Evolutionary conservation across 1,140 invertebrate species (phyloP).

Genomic region (Drosophila hydei): DNA sequence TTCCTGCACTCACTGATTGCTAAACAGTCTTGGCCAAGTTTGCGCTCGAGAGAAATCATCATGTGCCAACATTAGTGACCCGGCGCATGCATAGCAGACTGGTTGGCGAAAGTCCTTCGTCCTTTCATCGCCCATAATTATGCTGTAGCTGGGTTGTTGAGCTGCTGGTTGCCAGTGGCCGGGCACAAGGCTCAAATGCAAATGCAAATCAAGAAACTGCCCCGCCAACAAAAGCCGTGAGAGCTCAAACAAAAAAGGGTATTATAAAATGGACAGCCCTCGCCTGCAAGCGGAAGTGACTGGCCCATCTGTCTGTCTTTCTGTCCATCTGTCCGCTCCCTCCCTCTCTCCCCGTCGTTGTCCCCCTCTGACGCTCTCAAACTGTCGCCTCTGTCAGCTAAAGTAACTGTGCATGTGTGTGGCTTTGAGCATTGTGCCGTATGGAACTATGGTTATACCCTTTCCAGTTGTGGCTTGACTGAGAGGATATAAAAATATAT

Average conservation of each 20-base stretch:
- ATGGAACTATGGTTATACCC: constrained; percentile 28
- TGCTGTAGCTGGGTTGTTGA: constrained; percentile 32
- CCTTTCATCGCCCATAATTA: constrained; percentile 45
- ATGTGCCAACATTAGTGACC: constrained; percentile 49
- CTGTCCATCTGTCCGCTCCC: constrained; percentile 23
- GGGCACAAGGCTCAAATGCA: constrained; percentile 48
- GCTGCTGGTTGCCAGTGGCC: constrained; percentile 2
- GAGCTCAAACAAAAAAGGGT: constrained; percentile 51
- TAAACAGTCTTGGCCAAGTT: constrained; percentile 33
- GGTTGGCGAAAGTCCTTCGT: constrained; percentile 13
- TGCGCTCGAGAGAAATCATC: constrained; percentile 38
- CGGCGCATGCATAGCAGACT: constrained; percentile 36
- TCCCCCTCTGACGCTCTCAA: neutral
- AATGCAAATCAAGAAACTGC: constrained; percentile 63
- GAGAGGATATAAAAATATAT: neutral
- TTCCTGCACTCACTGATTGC: constrained; percentile 34
- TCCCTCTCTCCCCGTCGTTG: constrained; percentile 21
- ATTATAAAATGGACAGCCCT: constrained; percentile 49
- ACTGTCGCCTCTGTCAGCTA: constrained; percentile 25
- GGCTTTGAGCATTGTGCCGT: constrained; percentile 1
- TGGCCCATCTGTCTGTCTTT: constrained; percentile 37
- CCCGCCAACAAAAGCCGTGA: constrained; percentile 44
- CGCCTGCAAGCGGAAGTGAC: constrained; percentile 62
- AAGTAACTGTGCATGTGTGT: constrained; percentile 9
- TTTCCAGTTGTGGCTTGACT: neutral